Evolutionary conservation across 2,113 vertebrate species (phyloP).

Genomic region (Platanista minor): DNA sequence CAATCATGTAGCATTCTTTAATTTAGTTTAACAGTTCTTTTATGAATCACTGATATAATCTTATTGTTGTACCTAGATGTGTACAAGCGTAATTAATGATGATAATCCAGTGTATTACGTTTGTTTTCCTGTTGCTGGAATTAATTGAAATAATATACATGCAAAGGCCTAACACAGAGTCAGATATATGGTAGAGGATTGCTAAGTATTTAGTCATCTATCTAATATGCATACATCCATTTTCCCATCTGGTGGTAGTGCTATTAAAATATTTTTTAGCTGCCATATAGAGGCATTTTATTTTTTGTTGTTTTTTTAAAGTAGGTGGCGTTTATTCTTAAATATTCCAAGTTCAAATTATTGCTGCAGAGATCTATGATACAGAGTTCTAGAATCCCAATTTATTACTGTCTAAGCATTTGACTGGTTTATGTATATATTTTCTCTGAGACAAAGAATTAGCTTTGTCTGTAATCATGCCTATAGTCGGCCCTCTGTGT

Average conservation of each 20-base stretch:
- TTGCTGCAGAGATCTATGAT: neutral
- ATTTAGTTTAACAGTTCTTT: neutral
- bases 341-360: neutral
- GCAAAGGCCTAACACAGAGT: neutral
- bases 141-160: neutral
- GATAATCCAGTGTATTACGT: neutral
- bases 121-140: neutral
- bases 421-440: neutral
- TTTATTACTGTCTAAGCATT: neutral
- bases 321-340: constrained; percentile 16
- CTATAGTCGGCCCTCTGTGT: neutral
- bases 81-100: neutral
- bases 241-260: constrained; percentile 2
- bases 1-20: neutral
- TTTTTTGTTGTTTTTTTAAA: neutral
- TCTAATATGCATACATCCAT: neutral
- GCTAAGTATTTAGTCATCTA: neutral
- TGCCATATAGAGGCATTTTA: neutral
- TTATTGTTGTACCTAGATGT: neutral
- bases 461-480: neutral
- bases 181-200: neutral
- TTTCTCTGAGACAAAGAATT: neutral
- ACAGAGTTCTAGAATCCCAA: neutral
- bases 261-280: constrained; percentile 18
- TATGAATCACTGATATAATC: neutral